phyloP scores from a whole-genome alignment of 2,888 invertebrate genomes.

The Augochlorella aurata region DNA sequence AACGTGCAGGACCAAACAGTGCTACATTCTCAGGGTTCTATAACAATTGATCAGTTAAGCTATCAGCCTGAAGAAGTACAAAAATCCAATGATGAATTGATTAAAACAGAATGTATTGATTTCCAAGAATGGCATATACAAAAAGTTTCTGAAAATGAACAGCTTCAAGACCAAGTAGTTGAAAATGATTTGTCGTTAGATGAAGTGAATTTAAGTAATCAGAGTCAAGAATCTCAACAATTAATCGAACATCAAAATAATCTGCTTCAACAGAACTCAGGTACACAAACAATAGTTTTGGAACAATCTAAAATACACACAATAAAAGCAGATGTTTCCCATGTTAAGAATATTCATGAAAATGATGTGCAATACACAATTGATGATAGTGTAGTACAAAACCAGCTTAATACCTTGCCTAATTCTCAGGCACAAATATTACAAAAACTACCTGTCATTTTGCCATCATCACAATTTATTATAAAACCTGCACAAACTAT shows the following conservation, averaged over 20 bases:
- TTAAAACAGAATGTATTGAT: slow-evolving; percentile 55
- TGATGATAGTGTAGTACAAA: slow-evolving; percentile 57
- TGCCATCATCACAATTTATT: slow-evolving; percentile 76
- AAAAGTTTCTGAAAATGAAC: slow-evolving; percentile 34
- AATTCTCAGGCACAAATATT: slow-evolving; percentile 72
- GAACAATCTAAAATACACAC: slow-evolving; percentile 53
- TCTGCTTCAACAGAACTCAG: slow-evolving; percentile 29
- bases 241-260: slow-evolving; percentile 39
- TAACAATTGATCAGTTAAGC: slow-evolving; percentile 54
- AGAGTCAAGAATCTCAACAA: slow-evolving; percentile 31
- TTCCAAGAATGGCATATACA: slow-evolving; percentile 61
- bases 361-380: slow-evolving; percentile 63
- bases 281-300: slow-evolving; percentile 45
- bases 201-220: slow-evolving; percentile 39
- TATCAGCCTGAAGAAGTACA: slow-evolving; percentile 54
- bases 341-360: slow-evolving; percentile 49
- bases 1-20: slow-evolving; percentile 49
- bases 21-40: slow-evolving; percentile 42
- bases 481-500: slow-evolving; percentile 75
- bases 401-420: slow-evolving; percentile 52
- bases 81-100: slow-evolving; percentile 37
- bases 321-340: slow-evolving; percentile 37
- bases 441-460: slow-evolving; percentile 71
- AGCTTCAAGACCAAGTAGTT: slow-evolving; percentile 38
- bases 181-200: slow-evolving; percentile 46